These are phyloP conservation scores for Brachyhypopomus gauderio DNA, from an alignment of 2,113 vertebrate species.

Conservation along the genomic window DNA sequence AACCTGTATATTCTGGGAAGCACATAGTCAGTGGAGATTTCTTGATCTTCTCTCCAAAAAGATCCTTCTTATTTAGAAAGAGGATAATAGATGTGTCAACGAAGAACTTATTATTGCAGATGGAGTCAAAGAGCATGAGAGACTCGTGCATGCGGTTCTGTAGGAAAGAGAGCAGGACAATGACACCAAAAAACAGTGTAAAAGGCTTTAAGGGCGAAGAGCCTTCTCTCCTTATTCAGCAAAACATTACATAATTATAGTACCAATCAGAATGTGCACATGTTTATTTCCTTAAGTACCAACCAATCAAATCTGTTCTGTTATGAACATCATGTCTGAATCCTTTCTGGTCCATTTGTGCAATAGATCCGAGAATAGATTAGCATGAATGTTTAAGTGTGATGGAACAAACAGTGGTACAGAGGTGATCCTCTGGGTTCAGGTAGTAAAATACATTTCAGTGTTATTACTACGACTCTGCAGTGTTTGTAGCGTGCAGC, in stretches of 20 bases:
- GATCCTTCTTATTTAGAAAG: constrained; percentile 99
- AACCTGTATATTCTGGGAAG: constrained; percentile 98
- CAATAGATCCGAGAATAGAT: neutral
- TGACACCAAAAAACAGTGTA: neutral
- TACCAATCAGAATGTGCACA: neutral
- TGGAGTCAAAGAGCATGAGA: constrained; percentile 99
- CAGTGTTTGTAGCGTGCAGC: neutral
- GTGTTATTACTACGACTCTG: neutral
- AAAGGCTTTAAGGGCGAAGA: neutral
- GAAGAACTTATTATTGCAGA: constrained; percentile 99
- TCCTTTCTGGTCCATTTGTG: neutral
- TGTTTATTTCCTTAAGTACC: no score
- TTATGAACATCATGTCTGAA: neutral
- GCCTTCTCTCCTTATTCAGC: neutral
- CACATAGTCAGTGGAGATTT: constrained; percentile 96
- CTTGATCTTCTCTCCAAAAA: constrained; percentile 97
- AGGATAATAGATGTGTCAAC: constrained; percentile 99
- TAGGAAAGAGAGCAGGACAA: constrained; percentile 40
- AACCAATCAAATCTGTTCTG: neutral
- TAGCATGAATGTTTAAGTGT: no score
- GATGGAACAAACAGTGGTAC: no score
- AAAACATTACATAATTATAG: neutral
- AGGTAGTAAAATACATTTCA: neutral
- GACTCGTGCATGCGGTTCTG: constrained; percentile 99
- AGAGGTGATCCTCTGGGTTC: no score